Evolutionary conservation across 37 sponge, comb jelly and placozoan species (phyloP).

Genomic region (Aphrocallistes beatrix): DNA sequence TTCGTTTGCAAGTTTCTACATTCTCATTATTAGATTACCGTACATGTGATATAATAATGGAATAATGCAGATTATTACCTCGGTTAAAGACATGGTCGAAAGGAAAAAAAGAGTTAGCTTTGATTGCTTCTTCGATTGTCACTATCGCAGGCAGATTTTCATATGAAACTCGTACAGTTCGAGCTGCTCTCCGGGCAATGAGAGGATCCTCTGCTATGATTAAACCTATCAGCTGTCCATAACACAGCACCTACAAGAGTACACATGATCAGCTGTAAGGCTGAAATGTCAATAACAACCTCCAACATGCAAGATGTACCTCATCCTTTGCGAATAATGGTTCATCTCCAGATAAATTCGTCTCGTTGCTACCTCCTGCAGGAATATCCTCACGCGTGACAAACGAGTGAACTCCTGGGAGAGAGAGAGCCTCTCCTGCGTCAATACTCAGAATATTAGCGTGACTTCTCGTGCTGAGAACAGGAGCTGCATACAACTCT

Average conservation of each 20-base stretch:
- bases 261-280: not conserved
- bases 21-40: too few species aligned
- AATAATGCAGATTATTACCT: too few species aligned
- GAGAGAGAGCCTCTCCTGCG: slow-evolving; percentile 23
- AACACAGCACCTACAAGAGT: slow-evolving; percentile 26
- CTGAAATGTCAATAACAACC: not conserved
- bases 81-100: not conserved
- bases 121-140: slow-evolving; percentile 38
- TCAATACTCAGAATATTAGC: slow-evolving; percentile 47
- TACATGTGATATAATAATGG: too few species aligned
- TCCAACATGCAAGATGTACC: not conserved
- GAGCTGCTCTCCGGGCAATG: slow-evolving; percentile 54
- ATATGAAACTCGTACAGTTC: slow-evolving; percentile 48
- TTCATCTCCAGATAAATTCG: slow-evolving; percentile 54
- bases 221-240: slow-evolving; percentile 73
- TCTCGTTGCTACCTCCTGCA: slow-evolving; percentile 20
- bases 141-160: slow-evolving; percentile 51
- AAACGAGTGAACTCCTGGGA: slow-evolving; percentile 45
- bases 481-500: slow-evolving; percentile 63
- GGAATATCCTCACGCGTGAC: slow-evolving; percentile 51
- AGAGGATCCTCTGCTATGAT: slow-evolving; percentile 44
- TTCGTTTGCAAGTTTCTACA: too few species aligned
- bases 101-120: not conserved
- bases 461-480: slow-evolving; percentile 45
- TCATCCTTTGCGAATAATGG: not conserved